Evolutionary conservation across 2,113 vertebrate genomes (phyloP), one percentile per base, ranked within the genome.

Genomic region (Platysternon megacephalum): DNA sequence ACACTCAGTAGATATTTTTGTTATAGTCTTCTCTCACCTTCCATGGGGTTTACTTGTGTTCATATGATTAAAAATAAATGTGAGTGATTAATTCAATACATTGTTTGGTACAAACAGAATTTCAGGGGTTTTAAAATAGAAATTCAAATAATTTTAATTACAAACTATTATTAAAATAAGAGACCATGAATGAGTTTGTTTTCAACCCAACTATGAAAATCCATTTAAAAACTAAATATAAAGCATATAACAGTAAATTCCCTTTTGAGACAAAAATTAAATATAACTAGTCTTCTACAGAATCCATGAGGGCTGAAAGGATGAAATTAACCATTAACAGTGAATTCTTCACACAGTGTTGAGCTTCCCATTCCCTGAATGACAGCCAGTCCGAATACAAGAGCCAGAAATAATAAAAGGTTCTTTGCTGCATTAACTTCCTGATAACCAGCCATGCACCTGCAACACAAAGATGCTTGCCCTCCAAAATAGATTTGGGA

Each of bases 291-390:
- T 96, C 81, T 97, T 95, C 93, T 97, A 58, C 49, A 94, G 94
- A 97, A 95, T 97, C 96, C 97, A 83, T 88, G 95, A 95, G 98
- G 93, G 89, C 89, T 97, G 93, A 95, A 94, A 86, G 89, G 93
- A 95, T 96, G 97, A 98, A 98, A 98, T 98, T 96, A 98, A 98
- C 98, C 97, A 96, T 96, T 98, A 97, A 97, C 97, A 98, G 95
- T 97, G 96, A 97, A 96, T 98, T 98, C 94, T 98, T 95, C 90
- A 97, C 24, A 85, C 95, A 91, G 94, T 65, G 48, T 88, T 97
- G 94, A 97, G 91, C 85, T 97, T 97, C 97, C 96, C 91, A 94
- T 97, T 97, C 93, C 98, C 97, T 97, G 97, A 97, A 96, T 78
- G 97, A 94, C 97, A 98, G 98, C 95, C 97, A 97, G 98, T 96